Conservation (phyloP, 2,888 invertebrate genomes). For the Mythimna lalbum region DNA sequence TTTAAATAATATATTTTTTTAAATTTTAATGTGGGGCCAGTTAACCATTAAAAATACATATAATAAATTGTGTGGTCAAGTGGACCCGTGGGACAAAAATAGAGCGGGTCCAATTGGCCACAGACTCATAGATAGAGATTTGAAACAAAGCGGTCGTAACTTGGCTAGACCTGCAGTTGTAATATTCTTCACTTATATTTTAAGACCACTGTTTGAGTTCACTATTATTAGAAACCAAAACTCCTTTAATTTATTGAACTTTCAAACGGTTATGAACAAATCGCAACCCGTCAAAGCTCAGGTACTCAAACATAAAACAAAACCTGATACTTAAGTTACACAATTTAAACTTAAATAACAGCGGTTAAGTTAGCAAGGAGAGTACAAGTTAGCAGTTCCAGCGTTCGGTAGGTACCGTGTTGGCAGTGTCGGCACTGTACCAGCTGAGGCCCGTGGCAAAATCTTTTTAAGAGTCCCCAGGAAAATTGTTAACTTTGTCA, state of each 20-base stretch:
- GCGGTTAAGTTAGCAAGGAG: slow-evolving; percentile 58
- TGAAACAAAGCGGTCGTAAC: too few species aligned
- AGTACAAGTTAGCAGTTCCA: slow-evolving; percentile 49
- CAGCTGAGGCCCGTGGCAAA: too few species aligned
- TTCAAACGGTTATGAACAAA: slow-evolving; percentile 33
- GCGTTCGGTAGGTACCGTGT: slow-evolving; percentile 46
- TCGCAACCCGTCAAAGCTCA: slow-evolving; percentile 29
- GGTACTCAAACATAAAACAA: slow-evolving; percentile 45
- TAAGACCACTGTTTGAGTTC: neutral
- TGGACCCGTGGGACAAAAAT: too few species aligned
- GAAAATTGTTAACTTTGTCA: too few species aligned
- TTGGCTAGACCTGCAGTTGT: neutral
- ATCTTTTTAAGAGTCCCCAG: too few species aligned
- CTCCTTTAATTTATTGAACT: slow-evolving; percentile 21
- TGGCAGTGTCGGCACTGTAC: too few species aligned
- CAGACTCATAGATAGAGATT: too few species aligned
- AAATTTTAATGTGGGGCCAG: too few species aligned
- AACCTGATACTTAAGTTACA: slow-evolving; percentile 51
- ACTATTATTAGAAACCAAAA: slow-evolving; percentile 9
- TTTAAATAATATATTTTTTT: too few species aligned
- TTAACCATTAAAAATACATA: too few species aligned
- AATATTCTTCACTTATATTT: neutral
- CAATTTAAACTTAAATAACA: slow-evolving; percentile 66
- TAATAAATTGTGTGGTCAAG: too few species aligned
- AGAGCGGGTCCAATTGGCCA: too few species aligned